Percentiles rank a stretch among this genome's conserved stretches.
phyloP scores from a whole-genome alignment of 2,797 vertebrate genomes.

The Tachyglossus aculeatus region DNA sequence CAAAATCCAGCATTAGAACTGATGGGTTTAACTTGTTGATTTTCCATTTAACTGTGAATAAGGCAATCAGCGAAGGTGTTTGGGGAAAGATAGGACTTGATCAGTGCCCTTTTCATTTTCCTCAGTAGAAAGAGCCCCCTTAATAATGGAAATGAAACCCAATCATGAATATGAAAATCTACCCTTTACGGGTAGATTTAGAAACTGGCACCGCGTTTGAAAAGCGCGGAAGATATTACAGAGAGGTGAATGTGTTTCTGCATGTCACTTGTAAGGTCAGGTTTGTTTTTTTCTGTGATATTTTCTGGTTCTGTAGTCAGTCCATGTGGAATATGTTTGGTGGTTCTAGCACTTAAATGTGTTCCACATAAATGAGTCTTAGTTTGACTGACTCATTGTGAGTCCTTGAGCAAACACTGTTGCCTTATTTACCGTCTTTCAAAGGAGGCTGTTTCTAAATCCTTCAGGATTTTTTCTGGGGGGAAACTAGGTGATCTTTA shows the following conservation, averaged over 20 bases:
- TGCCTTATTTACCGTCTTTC: background rate
- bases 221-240: background rate
- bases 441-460: background rate
- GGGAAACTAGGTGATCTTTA: too few species aligned
- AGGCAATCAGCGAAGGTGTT: constrained; percentile 37
- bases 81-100: constrained; percentile 33
- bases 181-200: background rate
- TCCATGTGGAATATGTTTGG: background rate
- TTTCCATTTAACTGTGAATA: constrained; percentile 20
- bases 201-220: background rate
- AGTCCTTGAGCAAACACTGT: background rate
- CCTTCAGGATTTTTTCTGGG: constrained; percentile 8
- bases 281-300: background rate
- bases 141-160: constrained; percentile 56
- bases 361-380: background rate
- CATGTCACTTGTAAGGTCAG: background rate
- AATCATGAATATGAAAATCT: constrained; percentile 43
- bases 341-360: background rate
- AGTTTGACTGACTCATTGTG: background rate
- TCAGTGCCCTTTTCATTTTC: constrained; percentile 61
- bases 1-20: background rate
- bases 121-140: constrained; percentile 53
- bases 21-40: constrained; percentile 7
- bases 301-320: background rate
- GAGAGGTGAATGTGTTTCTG: background rate